Conservation (phyloP, 2,888 invertebrate species). For the Heliothis peltigera region DNA sequence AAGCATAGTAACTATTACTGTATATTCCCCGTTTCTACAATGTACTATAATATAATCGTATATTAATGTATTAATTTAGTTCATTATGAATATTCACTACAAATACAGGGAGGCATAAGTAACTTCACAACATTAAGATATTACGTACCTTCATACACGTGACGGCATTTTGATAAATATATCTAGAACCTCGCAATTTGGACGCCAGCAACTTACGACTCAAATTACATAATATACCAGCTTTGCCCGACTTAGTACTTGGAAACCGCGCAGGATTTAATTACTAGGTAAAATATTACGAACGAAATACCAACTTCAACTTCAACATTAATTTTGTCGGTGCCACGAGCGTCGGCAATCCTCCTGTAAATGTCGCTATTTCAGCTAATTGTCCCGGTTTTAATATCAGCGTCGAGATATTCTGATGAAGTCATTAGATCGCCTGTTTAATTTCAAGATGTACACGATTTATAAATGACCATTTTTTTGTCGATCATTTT, state of each 20-base stretch:
- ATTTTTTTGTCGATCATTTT: too few relatives aligned
- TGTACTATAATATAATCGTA: too few relatives aligned
- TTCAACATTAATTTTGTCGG: slow-evolving; percentile 55
- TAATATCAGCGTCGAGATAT: slow-evolving; percentile 38
- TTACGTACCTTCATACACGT: not conserved
- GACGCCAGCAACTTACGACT: slow-evolving; percentile 32
- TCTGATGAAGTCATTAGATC: slow-evolving; percentile 37
- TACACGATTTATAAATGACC: not conserved
- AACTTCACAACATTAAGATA: not conserved
- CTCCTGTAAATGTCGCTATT: slow-evolving; percentile 42
- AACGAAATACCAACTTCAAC: slow-evolving; percentile 52
- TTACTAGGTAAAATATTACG: slow-evolving; percentile 60
- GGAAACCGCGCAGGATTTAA: slow-evolving; percentile 57
- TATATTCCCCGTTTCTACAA: too few relatives aligned
- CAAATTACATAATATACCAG: slow-evolving; percentile 32
- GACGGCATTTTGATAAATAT: slow-evolving; percentile 15
- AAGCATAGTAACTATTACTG: too few relatives aligned
- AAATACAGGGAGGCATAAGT: too few relatives aligned
- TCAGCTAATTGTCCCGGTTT: slow-evolving; percentile 43
- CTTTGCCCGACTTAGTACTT: slow-evolving; percentile 38
- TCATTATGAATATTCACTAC: too few relatives aligned
- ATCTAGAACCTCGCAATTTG: slow-evolving; percentile 19
- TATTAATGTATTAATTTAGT: too few relatives aligned
- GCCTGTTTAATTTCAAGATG: slow-evolving; percentile 13
- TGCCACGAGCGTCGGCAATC: slow-evolving; percentile 48